Conservation (phyloP, 2,113 vertebrate genomes). For the Sinocyclocheilus rhinocerous region DNA sequence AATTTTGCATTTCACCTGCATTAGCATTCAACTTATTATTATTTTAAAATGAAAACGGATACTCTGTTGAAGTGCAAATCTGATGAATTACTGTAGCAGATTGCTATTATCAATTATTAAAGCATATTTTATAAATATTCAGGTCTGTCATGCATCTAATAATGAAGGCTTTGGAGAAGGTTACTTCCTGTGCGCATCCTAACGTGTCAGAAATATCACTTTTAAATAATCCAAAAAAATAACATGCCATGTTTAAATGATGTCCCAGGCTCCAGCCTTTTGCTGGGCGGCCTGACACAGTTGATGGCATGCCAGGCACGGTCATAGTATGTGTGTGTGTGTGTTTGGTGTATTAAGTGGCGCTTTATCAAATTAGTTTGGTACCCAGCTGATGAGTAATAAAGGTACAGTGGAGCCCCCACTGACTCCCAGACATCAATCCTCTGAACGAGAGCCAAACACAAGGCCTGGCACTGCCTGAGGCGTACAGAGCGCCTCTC, state of each 20-base stretch:
- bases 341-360: constrained; percentile 57
- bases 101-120: constrained; percentile 99
- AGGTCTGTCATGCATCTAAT: constrained; percentile 94
- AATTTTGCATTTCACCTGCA: constrained; percentile 77
- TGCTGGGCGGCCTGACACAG: constrained; percentile 62
- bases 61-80: constrained; percentile 86
- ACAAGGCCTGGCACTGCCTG: constrained; percentile 47
- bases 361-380: constrained; percentile 68
- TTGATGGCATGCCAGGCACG: constrained; percentile 60
- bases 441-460: constrained; percentile 60
- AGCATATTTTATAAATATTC: constrained; percentile 99
- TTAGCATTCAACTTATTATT: constrained; percentile 84
- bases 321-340: constrained; percentile 39
- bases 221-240: constrained; percentile 64
- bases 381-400: constrained; percentile 72
- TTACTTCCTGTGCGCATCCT: constrained; percentile 84
- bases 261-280: constrained; percentile 58
- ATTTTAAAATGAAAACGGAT: constrained; percentile 86
- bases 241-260: not conserved
- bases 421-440: constrained; percentile 62
- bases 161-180: constrained; percentile 85
- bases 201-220: constrained; percentile 85
- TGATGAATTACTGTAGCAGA: constrained; percentile 95
- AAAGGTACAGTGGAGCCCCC: constrained; percentile 63
- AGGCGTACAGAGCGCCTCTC: constrained; percentile 53